These are phyloP conservation scores for Pterophyllum scalare DNA, from an alignment of 2,113 vertebrate genomes.

Conservation along the genomic window DNA sequence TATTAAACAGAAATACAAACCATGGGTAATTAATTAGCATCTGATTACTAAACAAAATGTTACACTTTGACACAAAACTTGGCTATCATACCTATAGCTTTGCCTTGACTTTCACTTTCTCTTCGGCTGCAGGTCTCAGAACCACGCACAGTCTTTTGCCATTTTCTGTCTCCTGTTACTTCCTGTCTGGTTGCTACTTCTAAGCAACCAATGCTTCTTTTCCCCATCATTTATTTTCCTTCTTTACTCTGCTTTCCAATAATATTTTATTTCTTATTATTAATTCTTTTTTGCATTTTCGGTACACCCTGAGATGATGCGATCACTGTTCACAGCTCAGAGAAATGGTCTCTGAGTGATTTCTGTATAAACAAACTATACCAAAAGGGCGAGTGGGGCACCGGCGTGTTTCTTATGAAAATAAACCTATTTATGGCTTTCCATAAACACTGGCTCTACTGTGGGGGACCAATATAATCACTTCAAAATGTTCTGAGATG, in stretches of 20 bases:
- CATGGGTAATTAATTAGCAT: not conserved
- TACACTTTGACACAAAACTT: not conserved
- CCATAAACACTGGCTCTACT: not conserved
- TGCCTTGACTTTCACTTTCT: not conserved
- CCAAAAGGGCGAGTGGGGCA: not conserved
- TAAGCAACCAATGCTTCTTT: not conserved
- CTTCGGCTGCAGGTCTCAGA: not conserved
- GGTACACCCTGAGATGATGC: not conserved
- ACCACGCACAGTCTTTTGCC: not conserved
- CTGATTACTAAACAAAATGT: not conserved
- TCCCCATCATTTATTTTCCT: not conserved
- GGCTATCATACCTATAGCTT: not conserved
- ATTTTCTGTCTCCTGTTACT: not conserved
- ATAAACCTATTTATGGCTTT: conserved; percentile 47
- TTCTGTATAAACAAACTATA: conserved; percentile 24
- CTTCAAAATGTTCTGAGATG: not conserved
- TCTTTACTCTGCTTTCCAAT: not conserved
- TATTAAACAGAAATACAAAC: not conserved
- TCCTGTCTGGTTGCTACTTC: not conserved
- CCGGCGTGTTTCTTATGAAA: conserved; percentile 39
- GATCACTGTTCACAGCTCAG: not conserved
- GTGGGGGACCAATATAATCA: conserved; percentile 12
- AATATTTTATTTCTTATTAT: not conserved
- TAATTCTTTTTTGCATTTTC: not conserved
- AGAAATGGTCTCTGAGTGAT: conserved; percentile 7